These are phyloP conservation scores for Chroicocephalus ridibundus DNA, from an alignment of 2,113 vertebrate genomes.

Conservation along the genomic window DNA sequence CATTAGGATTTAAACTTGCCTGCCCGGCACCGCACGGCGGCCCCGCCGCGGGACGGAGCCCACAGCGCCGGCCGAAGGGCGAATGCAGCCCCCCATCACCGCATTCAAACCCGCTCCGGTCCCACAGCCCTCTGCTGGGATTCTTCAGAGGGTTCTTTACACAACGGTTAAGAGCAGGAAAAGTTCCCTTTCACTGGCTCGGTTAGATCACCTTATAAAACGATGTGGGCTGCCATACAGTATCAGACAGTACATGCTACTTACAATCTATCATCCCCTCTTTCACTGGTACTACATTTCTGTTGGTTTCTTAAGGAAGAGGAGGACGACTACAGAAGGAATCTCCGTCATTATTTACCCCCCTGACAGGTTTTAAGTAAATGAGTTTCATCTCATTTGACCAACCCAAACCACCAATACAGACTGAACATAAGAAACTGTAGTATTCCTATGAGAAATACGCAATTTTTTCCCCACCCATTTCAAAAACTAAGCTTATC, in stretches of 20 bases:
- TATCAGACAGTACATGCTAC: not conserved
- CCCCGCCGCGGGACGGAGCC: not conserved
- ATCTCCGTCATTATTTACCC: not conserved
- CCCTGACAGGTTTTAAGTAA: not conserved
- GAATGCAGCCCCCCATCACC: not conserved
- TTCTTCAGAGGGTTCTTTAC: not conserved
- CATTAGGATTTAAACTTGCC: constrained; percentile 54
- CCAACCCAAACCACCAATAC: not conserved
- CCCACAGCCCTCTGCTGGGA: not conserved
- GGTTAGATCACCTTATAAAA: not conserved
- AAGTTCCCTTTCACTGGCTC: not conserved
- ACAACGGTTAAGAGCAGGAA: not conserved
- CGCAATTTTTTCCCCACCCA: not conserved
- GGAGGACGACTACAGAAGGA: not conserved
- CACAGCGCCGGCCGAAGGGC: accelerated
- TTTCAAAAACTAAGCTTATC: not conserved
- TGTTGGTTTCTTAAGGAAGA: not conserved
- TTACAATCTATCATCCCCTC: not conserved
- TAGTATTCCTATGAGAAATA: not conserved
- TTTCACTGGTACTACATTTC: not conserved
- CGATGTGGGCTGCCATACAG: not conserved
- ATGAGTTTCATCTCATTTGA: not conserved
- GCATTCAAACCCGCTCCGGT: not conserved
- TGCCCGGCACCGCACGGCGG: not conserved
- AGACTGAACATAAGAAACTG: not conserved